A percentile compares a stretch with the other conserved stretches of the same genome.
Evolutionary conservation across 2,888 invertebrate genomes (phyloP).

Genomic region (Drosophila parthenogenetica): DNA sequence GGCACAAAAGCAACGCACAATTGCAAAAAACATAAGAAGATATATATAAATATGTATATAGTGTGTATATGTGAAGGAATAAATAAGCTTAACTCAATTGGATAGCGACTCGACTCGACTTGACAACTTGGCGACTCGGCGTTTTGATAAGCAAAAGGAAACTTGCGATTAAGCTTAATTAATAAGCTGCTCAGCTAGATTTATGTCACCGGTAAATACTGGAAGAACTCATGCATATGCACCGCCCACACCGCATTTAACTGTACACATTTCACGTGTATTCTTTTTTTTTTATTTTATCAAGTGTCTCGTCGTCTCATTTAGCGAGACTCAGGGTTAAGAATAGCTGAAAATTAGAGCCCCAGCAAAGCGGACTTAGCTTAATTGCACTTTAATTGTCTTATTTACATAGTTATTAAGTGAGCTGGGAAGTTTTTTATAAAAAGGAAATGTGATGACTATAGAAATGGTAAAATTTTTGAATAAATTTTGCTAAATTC

Average conservation of each 20-base stretch:
- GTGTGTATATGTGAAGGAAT: neutral
- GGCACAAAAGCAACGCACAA: conserved; percentile 47
- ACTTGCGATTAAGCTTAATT: conserved; percentile 76
- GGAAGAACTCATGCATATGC: conserved; percentile 15
- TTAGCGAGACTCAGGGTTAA: conserved; percentile 31
- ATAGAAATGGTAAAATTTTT: neutral
- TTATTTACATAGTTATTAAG: conserved; percentile 28
- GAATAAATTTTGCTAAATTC: neutral
- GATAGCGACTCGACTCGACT: conserved; percentile 31
- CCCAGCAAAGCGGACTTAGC: neutral
- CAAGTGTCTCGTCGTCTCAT: conserved; percentile 13
- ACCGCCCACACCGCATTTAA: conserved; percentile 5
- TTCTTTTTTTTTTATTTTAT: neutral
- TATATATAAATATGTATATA: neutral
- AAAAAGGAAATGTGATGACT: neutral
- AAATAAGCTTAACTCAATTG: conserved; percentile 62
- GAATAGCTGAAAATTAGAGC: conserved; percentile 2
- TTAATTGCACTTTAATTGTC: conserved; percentile 37
- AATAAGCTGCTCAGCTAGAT: conserved; percentile 61
- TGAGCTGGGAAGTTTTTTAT: neutral
- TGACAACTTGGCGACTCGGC: conserved; percentile 24
- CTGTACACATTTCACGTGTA: conserved; percentile 36
- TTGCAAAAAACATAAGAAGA: conserved; percentile 35
- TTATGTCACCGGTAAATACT: conserved; percentile 45
- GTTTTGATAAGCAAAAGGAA: conserved; percentile 66